Evolutionary conservation across 2,888 invertebrate genomes (phyloP).

Genomic region (Aspidiotus rigidus): DNA sequence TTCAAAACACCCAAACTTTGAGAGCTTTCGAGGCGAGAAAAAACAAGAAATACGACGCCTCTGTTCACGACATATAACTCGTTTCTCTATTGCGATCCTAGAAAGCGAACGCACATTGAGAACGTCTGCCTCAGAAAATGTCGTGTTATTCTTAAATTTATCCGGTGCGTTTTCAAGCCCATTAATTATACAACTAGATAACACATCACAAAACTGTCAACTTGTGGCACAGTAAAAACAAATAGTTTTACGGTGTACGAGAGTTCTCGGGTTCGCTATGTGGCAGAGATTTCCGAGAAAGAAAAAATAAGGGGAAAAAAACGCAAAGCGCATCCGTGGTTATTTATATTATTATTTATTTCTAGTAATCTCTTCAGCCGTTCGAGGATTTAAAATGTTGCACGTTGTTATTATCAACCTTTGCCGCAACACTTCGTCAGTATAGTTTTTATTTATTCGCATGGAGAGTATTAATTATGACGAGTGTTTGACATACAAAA

Average conservation of each 20-base stretch:
- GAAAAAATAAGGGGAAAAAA: too few species aligned
- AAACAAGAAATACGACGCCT: background rate
- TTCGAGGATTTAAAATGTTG: constrained; percentile 12
- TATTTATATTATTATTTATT: constrained; percentile 19
- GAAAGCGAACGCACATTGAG: constrained; percentile 18
- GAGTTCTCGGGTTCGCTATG: background rate
- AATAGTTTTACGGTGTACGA: constrained; percentile 25
- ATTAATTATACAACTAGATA: constrained; percentile 30
- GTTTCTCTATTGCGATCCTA: background rate
- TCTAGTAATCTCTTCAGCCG: constrained; percentile 20
- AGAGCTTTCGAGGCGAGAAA: background rate
- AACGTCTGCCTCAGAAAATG: constrained; percentile 25
- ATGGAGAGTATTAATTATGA: background rate
- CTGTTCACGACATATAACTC: background rate
- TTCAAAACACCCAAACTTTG: too few species aligned
- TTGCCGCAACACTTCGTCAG: constrained; percentile 4
- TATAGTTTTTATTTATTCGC: background rate
- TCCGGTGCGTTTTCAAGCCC: constrained; percentile 29
- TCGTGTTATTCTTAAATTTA: constrained; percentile 32
- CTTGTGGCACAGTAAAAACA: constrained; percentile 32
- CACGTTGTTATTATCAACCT: background rate
- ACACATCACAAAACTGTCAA: constrained; percentile 32
- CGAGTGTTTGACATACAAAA: too few species aligned
- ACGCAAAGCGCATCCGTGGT: constrained; percentile 16
- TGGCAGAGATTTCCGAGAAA: background rate